Evolutionary conservation across 2,797 vertebrate species (phyloP).

Genomic region (Molossus molossus): DNA sequence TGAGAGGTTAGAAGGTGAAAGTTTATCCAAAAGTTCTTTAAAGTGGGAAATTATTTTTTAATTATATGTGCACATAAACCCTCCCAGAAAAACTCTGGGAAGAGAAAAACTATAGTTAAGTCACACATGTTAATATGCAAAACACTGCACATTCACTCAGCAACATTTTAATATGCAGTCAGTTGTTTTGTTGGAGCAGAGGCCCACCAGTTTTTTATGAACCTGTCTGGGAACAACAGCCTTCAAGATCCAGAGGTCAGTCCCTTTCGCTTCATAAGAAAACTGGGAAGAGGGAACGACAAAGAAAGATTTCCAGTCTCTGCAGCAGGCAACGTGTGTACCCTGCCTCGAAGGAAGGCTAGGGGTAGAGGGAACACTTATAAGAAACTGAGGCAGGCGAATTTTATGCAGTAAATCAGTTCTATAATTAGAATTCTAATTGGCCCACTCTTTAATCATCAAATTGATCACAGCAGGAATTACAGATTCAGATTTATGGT

Average conservation of each 20-base stretch:
- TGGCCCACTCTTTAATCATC: background rate
- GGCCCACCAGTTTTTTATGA: background rate
- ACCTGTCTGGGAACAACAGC: background rate
- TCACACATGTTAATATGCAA: background rate
- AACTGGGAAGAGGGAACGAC: background rate
- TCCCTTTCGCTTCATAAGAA: background rate
- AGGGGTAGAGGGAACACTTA: background rate
- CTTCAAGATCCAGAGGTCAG: background rate
- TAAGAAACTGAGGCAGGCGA: background rate
- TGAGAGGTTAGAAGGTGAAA: constrained; percentile 1
- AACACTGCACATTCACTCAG: background rate
- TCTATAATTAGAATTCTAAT: constrained; percentile 12
- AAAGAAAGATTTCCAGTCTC: background rate
- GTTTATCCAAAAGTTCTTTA: background rate
- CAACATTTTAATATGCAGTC: background rate
- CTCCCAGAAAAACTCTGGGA: background rate
- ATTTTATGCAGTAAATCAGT: background rate
- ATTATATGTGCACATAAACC: no score
- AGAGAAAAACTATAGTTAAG: background rate
- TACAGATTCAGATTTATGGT: constrained; percentile 70
- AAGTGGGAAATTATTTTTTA: background rate
- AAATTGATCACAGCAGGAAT: constrained; percentile 66
- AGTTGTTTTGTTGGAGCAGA: background rate
- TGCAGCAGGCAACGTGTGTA: background rate
- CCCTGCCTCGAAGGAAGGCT: background rate